Percentiles rank a stretch among this genome's conserved stretches.
Evolutionary conservation across 2,113 vertebrate species (phyloP).

Genomic region (Amazona guildingii): DNA sequence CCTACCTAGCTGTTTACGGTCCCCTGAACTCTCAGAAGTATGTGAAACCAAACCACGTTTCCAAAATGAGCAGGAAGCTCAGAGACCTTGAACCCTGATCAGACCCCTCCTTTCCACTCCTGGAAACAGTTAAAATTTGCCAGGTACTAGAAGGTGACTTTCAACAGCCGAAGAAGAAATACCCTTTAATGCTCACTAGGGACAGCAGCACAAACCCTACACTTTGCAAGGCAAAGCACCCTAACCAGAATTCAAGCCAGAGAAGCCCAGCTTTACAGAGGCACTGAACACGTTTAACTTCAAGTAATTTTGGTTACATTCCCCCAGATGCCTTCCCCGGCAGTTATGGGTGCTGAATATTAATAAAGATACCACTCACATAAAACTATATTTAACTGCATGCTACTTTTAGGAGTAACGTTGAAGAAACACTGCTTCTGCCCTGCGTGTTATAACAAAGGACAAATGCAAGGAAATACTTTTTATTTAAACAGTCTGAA

Average conservation of each 20-base stretch:
- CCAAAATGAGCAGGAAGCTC: not conserved
- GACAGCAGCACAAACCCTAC: not conserved
- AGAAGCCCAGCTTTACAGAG: not conserved
- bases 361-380: not conserved
- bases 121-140: not conserved
- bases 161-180: not conserved
- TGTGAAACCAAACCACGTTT: not conserved
- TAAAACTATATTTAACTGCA: not conserved
- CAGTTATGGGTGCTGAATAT: not conserved
- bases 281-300: not conserved
- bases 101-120: not conserved
- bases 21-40: not conserved
- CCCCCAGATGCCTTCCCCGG: fast-evolving
- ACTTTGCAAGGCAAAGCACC: not conserved
- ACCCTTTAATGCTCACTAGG: not conserved
- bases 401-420: not conserved
- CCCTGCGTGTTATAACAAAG: not conserved
- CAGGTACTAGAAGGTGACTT: not conserved
- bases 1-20: not conserved
- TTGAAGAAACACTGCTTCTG: not conserved
- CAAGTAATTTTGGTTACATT: not conserved
- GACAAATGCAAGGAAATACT: not conserved
- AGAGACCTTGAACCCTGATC: not conserved
- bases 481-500: not conserved
- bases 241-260: not conserved